These are phyloP conservation scores for Caenorhabditis wallacei DNA, from an alignment of 2,888 invertebrate genomes.

Conservation along the genomic window DNA sequence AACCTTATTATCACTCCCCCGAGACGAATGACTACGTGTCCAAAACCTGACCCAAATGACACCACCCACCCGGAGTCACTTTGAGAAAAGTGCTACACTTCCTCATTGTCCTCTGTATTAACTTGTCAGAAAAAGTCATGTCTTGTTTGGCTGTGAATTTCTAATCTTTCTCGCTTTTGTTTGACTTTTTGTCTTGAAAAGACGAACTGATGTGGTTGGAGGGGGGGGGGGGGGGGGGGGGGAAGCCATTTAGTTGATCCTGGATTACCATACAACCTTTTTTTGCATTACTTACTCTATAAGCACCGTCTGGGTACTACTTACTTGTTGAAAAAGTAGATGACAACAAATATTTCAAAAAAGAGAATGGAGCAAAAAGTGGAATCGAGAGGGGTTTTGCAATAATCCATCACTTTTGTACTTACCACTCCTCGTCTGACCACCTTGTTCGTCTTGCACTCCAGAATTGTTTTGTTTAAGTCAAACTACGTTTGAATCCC, in stretches of 20 bases:
- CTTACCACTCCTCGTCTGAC: constrained; percentile 26
- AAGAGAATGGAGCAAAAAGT: constrained; percentile 20
- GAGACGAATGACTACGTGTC: constrained; percentile 1
- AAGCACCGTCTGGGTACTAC: constrained; percentile 26
- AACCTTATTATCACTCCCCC: constrained; percentile 49
- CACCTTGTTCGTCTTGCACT: constrained; percentile 23
- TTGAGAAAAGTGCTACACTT: constrained; percentile 23
- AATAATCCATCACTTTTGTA: constrained; percentile 26
- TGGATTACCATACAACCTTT: constrained; percentile 63
- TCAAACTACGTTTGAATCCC: constrained; percentile 13
- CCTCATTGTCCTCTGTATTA: constrained; percentile 58
- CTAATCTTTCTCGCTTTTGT: constrained; percentile 48
- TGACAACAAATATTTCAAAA: constrained; percentile 33
- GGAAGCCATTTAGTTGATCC: constrained; percentile 60
- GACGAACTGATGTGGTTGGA: constrained; percentile 34
- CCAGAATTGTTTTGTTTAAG: not conserved
- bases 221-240: no score
- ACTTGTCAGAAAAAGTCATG: constrained; percentile 62
- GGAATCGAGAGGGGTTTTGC: constrained; percentile 19
- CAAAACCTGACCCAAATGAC: constrained; percentile 37
- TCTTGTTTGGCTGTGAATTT: constrained; percentile 61
- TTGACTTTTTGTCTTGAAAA: constrained; percentile 49
- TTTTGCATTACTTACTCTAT: constrained; percentile 28
- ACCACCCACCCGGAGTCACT: constrained; percentile 47
- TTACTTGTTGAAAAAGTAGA: constrained; percentile 9